These are phyloP conservation scores for Dolichallabes microphthalmus DNA, from an alignment of 2,113 vertebrate genomes.

Conservation along the genomic window DNA sequence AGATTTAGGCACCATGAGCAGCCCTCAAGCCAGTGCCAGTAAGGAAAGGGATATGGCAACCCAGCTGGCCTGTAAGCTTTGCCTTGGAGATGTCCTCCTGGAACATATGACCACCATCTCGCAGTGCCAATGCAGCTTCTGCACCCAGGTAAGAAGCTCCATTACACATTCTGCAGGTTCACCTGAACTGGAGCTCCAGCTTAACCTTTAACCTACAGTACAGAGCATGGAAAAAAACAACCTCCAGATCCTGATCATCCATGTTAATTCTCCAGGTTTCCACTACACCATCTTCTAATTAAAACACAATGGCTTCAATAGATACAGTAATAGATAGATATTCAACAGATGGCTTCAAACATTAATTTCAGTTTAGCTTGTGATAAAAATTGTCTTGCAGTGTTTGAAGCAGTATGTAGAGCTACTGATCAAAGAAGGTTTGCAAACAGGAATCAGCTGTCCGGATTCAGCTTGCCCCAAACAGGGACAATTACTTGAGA, in stretches of 20 bases:
- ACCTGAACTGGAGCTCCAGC: background rate
- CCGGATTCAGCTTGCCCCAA: background rate
- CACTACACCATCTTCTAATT: background rate
- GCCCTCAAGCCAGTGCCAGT: background rate
- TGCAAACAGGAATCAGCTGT: background rate
- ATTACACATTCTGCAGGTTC: background rate
- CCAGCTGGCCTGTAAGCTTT: background rate
- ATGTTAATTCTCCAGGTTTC: background rate
- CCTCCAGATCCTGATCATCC: background rate
- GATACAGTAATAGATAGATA: background rate
- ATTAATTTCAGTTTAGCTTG: too few relatives aligned
- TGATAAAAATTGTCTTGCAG: background rate
- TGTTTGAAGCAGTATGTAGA: background rate
- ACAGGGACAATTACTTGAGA: background rate
- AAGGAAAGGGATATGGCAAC: background rate
- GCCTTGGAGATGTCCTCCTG: background rate
- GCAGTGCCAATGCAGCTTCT: background rate
- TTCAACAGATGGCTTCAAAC: too few relatives aligned
- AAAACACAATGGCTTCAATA: background rate
- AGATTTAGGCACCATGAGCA: background rate
- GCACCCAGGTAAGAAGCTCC: background rate
- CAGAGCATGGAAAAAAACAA: background rate
- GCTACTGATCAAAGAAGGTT: background rate
- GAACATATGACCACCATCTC: background rate
- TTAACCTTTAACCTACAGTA: background rate